Conservation (phyloP, 2,797 vertebrate genomes). For the Argentina silus region DNA sequence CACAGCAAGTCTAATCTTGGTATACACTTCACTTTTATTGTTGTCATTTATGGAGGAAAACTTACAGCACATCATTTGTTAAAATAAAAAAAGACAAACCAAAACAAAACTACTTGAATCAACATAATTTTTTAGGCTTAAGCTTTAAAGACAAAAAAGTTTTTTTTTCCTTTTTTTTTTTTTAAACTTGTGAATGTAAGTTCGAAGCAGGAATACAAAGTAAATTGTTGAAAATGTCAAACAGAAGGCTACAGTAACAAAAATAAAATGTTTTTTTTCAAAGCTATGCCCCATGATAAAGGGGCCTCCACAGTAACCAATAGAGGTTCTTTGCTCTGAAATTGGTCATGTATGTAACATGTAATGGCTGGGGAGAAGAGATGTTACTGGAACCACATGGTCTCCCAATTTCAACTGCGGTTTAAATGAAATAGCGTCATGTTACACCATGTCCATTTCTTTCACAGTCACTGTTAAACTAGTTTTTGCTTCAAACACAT, state of each 20-base stretch:
- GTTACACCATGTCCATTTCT: constrained; percentile 3
- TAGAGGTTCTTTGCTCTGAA: constrained; percentile 28
- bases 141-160: constrained; percentile 39
- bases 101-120: constrained; percentile 54
- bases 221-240: constrained; percentile 40
- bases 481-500: constrained; percentile 26
- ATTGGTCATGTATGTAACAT: constrained; percentile 14
- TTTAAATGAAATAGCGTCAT: constrained; percentile 35
- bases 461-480: constrained; percentile 18
- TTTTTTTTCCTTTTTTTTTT: no score
- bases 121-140: constrained; percentile 58
- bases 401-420: constrained; percentile 9
- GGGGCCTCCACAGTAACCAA: constrained; percentile 12
- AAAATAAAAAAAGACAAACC: constrained; percentile 38
- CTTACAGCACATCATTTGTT: constrained; percentile 37
- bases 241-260: constrained; percentile 54
- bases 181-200: constrained; percentile 44
- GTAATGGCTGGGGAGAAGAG: constrained; percentile 5
- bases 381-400: constrained; percentile 3
- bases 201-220: constrained; percentile 54
- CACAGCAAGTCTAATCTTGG: constrained; percentile 59
- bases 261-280: constrained; percentile 16
- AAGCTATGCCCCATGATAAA: neutral
- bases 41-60: constrained; percentile 61
- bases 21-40: constrained; percentile 67